Base-by-base conservation (phyloP, 2,797 vertebrate species). In the Typhlichthys subterraneus region DNA sequence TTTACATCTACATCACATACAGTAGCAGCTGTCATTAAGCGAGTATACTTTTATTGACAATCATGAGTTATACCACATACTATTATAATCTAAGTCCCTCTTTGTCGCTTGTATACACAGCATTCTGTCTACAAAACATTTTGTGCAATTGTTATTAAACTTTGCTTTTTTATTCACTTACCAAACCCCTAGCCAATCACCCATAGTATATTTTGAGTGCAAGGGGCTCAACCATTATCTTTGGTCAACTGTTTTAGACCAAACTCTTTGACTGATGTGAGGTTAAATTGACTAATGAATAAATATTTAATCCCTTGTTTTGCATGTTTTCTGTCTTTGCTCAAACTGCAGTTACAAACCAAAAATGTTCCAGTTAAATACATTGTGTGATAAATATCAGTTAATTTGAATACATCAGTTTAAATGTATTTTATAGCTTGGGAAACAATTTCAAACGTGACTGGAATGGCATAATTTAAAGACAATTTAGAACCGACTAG, bases 271-370 rank as follows among this genome's bases (percentile, higher is more conserved):
- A 69, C 19, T 51, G 13, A 61, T 2, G 23, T 23, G 23, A 50
- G 33, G 70, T 76, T 49, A 67, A 70, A 53, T 63, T 81, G 53
- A 79, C 10, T 63, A 88, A 87, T 88, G 88, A 85, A 90, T 47
- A 17, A 65, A 19, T 70, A 61, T 79, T 70, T 73, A 83, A 5
- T 75, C 62, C 56, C 17, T 19, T 10, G 17, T 0, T 52, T 64
- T 57, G 14, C 1, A 0, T 68, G 23, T 23, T 23, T 23, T 19
- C 19, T 23, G 23, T 23, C 23, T 23, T 23, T 23, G 23, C 29
- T 38, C 7, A 38, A 38, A 38, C 33, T 38, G 6, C 6, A 6
- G 6, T 38, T 38, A 38, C 8, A 38, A 9, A 6, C 33, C 33
- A 38, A 7, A 38, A 38, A 38, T 38, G 2, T 7, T 38, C 33